Percentiles rank a stretch among this genome's conserved stretches.
Evolutionary conservation across 2,888 invertebrate species (phyloP).

Genomic region (Agrenia bidenticulata): DNA sequence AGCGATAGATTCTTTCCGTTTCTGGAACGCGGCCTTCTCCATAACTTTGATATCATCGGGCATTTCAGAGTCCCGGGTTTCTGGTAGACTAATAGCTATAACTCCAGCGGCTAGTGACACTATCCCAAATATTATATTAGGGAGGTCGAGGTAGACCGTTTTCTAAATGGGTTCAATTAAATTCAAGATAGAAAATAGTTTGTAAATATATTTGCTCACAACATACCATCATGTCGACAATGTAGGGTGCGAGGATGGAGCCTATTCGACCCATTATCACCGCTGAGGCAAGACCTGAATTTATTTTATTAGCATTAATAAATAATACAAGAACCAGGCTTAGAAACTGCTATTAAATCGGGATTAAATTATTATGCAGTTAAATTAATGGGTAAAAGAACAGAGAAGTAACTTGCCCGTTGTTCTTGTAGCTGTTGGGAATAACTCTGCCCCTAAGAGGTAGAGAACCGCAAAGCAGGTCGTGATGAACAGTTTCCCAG

Average conservation of each 20-base stretch:
- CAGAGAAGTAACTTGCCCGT: constrained; percentile 35
- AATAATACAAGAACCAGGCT: no score
- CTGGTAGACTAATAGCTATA: constrained; percentile 38
- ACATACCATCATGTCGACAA: constrained; percentile 45
- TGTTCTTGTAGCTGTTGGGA: constrained; percentile 40
- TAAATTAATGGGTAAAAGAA: constrained; percentile 1
- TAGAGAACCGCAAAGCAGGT: constrained; percentile 43
- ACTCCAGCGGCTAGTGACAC: constrained; percentile 37
- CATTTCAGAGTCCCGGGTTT: constrained; percentile 35
- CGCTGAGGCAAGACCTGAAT: constrained; percentile 31
- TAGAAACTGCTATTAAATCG: not conserved
- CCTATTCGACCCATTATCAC: constrained; percentile 42
- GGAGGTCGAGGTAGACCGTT: constrained; percentile 12
- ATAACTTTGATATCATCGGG: constrained; percentile 6
- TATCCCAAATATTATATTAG: constrained; percentile 28
- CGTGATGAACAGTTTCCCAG: constrained; percentile 44
- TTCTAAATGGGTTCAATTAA: constrained; percentile 12
- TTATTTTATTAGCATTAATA: no score
- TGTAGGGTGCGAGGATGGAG: constrained; percentile 41
- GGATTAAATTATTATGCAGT: no score
- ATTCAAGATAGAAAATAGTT: not conserved
- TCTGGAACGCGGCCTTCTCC: constrained; percentile 1
- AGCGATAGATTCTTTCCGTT: no score
- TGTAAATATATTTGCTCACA: not conserved
- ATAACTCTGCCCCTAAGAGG: constrained; percentile 46